Percentiles rank a stretch among this genome's conserved stretches.
These are phyloP conservation scores for Oreochromis spilurus DNA, from an alignment of 2,113 vertebrate species.

Conservation along the genomic window DNA sequence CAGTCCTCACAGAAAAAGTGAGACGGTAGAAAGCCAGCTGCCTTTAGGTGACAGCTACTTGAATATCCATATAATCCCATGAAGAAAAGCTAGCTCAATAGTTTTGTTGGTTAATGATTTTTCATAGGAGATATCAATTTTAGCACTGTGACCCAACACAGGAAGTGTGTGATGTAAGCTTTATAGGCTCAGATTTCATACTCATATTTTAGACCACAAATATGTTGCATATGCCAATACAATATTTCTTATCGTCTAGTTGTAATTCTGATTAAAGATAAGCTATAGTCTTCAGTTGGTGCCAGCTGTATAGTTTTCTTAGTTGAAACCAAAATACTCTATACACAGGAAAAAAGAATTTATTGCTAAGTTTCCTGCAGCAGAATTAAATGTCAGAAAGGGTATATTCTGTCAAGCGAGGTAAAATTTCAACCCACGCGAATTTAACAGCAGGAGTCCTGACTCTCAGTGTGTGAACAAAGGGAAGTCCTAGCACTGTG, in stretches of 20 bases:
- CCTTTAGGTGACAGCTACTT: constrained; percentile 41
- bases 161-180: background rate
- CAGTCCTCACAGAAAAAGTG: background rate
- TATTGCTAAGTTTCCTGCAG: background rate
- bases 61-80: constrained; percentile 63
- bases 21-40: constrained; percentile 15
- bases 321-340: background rate
- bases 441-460: background rate
- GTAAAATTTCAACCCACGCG: background rate
- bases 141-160: background rate
- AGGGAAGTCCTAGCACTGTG: background rate
- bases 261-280: background rate
- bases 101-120: background rate
- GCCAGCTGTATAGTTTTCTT: background rate
- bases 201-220: background rate
- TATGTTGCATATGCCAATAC: background rate
- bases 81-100: constrained; percentile 25
- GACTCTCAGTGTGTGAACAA: background rate
- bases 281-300: background rate
- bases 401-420: background rate
- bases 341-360: background rate
- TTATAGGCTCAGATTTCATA: background rate
- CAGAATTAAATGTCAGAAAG: background rate
- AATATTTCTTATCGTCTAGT: background rate
- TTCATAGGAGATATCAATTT: background rate